phyloP scores from a whole-genome alignment of 2,797 vertebrate genomes.

The Neomorphus geoffroyi region DNA sequence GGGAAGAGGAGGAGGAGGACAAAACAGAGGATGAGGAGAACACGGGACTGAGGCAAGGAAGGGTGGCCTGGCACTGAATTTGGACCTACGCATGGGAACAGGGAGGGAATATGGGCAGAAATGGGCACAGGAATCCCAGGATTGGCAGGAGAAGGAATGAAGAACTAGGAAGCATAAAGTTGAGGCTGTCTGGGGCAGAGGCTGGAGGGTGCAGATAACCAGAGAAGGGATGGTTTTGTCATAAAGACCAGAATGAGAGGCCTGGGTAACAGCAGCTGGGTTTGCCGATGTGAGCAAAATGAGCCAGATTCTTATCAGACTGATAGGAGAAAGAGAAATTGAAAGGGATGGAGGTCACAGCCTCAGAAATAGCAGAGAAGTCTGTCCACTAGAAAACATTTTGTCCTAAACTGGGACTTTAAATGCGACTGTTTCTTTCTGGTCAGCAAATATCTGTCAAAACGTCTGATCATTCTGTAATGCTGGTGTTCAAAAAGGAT shows the following conservation, averaged over 20 bases:
- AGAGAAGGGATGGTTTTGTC: not conserved
- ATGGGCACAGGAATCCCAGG: not conserved
- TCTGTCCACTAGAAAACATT: not conserved
- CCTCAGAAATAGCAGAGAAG: not conserved
- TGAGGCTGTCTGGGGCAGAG: not conserved
- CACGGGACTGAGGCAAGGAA: not conserved
- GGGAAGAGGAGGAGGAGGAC: not conserved
- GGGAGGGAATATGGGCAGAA: not conserved
- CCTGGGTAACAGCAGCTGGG: not conserved
- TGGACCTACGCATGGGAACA: not conserved
- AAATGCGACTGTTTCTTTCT: not conserved
- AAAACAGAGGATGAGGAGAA: not conserved
- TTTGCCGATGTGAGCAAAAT: not conserved
- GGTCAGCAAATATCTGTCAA: slow-evolving; percentile 16
- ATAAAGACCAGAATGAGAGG: not conserved
- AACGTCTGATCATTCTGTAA: not conserved
- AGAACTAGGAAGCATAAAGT: not conserved
- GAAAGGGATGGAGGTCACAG: not conserved
- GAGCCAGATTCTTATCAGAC: not conserved
- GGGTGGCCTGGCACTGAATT: not conserved
- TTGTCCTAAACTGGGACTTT: not conserved
- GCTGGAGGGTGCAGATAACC: not conserved
- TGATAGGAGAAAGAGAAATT: not conserved
- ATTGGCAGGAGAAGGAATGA: not conserved
- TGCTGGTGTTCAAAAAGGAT: not conserved